Conservation (phyloP, 2,113 vertebrate genomes). For the Suricata suricatta region DNA sequence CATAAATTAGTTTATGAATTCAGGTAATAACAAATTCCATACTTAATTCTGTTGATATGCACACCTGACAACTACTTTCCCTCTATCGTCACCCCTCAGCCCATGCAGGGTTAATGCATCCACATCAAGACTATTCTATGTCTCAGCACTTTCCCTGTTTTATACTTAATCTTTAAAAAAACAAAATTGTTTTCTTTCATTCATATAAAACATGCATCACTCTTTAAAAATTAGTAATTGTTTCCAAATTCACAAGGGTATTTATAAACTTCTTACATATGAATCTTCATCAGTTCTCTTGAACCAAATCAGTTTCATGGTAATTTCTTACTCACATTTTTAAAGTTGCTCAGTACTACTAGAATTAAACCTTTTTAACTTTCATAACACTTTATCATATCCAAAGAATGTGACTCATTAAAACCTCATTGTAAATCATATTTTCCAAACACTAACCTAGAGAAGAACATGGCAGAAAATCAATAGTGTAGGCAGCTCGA, state of each 20-base stretch:
- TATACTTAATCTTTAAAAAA: background rate
- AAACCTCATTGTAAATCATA: conserved; percentile 73
- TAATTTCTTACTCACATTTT: conserved; percentile 47
- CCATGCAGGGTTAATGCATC: background rate
- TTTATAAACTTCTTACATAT: background rate
- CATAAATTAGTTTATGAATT: conserved; percentile 16
- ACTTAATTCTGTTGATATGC: background rate
- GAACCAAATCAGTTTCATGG: background rate
- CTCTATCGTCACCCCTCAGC: background rate
- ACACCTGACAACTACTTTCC: background rate
- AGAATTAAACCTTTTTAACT: conserved; percentile 60
- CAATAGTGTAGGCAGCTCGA: conserved; percentile 75
- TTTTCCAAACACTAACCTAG: conserved; percentile 78
- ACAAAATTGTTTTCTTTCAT: background rate
- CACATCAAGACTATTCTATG: background rate
- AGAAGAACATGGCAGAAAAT: conserved; percentile 82
- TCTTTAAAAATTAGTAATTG: background rate
- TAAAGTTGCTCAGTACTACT: background rate
- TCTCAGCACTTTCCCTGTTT: background rate
- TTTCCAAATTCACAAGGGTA: background rate
- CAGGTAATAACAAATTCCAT: background rate
- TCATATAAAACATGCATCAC: background rate
- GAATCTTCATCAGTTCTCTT: background rate
- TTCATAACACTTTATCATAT: conserved; percentile 45
- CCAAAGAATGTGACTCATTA: conserved; percentile 65